These are phyloP conservation scores for Heteromormyrus szaboi DNA, from an alignment of 2,797 vertebrate genomes.

Conservation along the genomic window DNA sequence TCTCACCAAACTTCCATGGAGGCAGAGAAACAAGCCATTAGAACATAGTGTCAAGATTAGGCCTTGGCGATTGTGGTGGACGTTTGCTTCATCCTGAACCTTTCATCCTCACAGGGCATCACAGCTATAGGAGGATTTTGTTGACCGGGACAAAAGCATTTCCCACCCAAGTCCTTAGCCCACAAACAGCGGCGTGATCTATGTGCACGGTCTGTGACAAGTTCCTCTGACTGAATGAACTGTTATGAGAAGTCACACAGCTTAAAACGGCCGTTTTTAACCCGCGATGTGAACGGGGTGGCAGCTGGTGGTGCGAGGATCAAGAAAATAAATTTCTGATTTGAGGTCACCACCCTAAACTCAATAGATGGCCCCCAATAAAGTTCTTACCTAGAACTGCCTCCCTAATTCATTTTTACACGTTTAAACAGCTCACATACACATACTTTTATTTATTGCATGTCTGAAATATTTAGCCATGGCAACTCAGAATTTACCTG, in stretches of 20 bases:
- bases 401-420: background rate
- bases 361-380: background rate
- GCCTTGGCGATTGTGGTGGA: slow-evolving; percentile 24
- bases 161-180: background rate
- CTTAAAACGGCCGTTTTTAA: background rate
- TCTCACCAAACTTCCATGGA: slow-evolving; percentile 29
- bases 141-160: background rate
- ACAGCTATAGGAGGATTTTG: slow-evolving; percentile 8
- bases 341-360: background rate
- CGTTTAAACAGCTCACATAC: background rate
- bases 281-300: background rate
- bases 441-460: background rate
- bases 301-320: background rate
- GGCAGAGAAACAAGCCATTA: slow-evolving; percentile 5
- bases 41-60: slow-evolving; percentile 12
- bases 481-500: background rate
- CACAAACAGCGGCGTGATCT: background rate
- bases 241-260: background rate
- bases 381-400: background rate
- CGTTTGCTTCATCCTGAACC: slow-evolving; percentile 16
- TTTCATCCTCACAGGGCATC: slow-evolving; percentile 26
- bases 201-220: background rate
- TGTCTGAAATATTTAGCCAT: background rate
- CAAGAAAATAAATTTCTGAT: background rate
- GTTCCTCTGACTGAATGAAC: background rate